Evolutionary conservation across 2,113 vertebrate genomes (phyloP), one percentile per base, ranked within the genome.

Genomic region (Zosterops borbonicus): DNA sequence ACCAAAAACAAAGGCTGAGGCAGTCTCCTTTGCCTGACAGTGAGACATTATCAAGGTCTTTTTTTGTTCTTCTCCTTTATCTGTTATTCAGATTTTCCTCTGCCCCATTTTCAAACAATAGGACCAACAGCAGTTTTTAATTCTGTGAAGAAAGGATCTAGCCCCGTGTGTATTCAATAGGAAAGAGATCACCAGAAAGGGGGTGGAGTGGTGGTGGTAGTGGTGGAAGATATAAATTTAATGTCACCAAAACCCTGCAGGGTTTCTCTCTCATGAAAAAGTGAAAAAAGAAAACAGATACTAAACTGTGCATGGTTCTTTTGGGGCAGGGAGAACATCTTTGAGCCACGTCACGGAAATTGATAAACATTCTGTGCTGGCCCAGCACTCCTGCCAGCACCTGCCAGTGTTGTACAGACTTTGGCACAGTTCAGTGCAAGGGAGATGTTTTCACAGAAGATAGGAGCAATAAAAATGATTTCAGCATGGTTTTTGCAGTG

Each of bases 151-250:
- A 58, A 87, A 76, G 22, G 21, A 52, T 59, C 39, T 68, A n/a
- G 39, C 81, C 2, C 55, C 46, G 11, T 16, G 22, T 55, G 23
- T 22, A 23, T 47, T 35, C 16, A 10, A 0, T 52, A 35, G 41
- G 49, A 74, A 33, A 46, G 71, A 73, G 56, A 53, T 52, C 58
- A 28, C 39, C 17, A 37, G 64, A 42, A 56, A 42, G 22, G 21
- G 13, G 2, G 1, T 4, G 18, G 5, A 39, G 4, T 25, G 28
- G 5, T 29, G n/a, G 14, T 15, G 4, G 5, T 2, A 6, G 14
- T 4, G 12, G 14, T 6, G 3, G 41, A 71, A 76, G 47, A 49
- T 11, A 0, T 3, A 55, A 16, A 7, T 70, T 83, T 77, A 64
- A 53, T 22, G 28, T 68, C 33, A 59, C 42, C 29, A 37, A 55